Evolutionary conservation across 1,140 invertebrate species (phyloP).

Genomic region (Neodiprion pinetum): DNA sequence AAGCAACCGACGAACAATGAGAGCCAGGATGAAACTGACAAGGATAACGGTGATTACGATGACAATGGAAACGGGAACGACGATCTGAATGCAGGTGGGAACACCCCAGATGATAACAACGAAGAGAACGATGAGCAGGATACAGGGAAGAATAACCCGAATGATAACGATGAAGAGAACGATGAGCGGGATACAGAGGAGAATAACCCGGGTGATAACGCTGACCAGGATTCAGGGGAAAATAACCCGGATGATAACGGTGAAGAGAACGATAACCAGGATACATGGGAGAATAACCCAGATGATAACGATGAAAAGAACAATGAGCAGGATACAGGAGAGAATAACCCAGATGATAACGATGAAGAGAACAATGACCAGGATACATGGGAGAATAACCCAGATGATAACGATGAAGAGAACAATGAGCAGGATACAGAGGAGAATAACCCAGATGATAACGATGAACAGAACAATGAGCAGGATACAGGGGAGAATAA

Average conservation of each 20-base stretch:
- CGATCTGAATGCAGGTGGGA: not conserved
- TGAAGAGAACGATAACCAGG: not conserved
- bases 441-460: not conserved
- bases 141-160: not conserved
- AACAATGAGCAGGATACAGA: not conserved
- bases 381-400: not conserved
- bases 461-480: not conserved
- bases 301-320: constrained; percentile 2
- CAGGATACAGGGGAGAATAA: not conserved
- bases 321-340: not conserved
- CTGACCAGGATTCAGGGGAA: not conserved
- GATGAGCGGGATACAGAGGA: not conserved
- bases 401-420: not conserved
- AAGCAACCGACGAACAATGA: not conserved
- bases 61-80: not conserved
- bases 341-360: not conserved
- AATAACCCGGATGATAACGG: not conserved
- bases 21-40: not conserved
- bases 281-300: not conserved
- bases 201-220: not conserved
- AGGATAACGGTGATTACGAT: not conserved
- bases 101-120: not conserved
- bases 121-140: not conserved
- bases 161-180: not conserved
- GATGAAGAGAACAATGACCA: constrained; percentile 3